These are phyloP conservation scores for Zhengitettix transpicula DNA, from an alignment of 2,888 invertebrate species.

Conservation along the genomic window DNA sequence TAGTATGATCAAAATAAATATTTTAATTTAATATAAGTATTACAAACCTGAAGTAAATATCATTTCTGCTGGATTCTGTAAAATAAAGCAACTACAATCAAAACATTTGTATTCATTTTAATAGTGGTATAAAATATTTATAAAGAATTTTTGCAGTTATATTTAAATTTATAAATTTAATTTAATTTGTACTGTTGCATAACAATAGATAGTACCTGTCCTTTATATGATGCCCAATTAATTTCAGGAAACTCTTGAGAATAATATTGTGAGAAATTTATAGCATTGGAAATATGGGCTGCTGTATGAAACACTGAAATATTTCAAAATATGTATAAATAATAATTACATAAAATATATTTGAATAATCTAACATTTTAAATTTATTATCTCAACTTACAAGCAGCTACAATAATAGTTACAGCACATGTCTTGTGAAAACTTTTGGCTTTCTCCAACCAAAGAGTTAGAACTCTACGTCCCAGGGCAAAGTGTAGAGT, in stretches of 20 bases:
- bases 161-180: not conserved
- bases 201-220: constrained; percentile 13
- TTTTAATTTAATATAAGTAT: too few relatives aligned
- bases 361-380: not conserved
- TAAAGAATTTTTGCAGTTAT: not conserved
- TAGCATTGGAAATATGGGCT: constrained; percentile 35
- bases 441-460: not conserved
- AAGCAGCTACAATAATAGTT: not conserved
- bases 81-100: too few relatives aligned
- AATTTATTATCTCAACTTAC: not conserved
- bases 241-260: constrained; percentile 28
- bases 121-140: too few relatives aligned
- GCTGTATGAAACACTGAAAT: constrained; percentile 33
- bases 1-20: too few relatives aligned
- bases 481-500: constrained; percentile 26
- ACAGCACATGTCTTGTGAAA: not conserved
- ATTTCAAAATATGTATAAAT: not conserved
- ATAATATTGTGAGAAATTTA: constrained; percentile 36
- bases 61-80: too few relatives aligned
- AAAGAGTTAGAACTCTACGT: not conserved
- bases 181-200: not conserved
- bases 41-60: too few relatives aligned
- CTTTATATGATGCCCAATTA: constrained; percentile 31
- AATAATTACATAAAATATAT: not conserved
- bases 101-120: too few relatives aligned